Percentiles rank a stretch among this genome's conserved stretches.
phyloP scores from a whole-genome alignment of 2,113 vertebrate genomes.

The Crotalus viridis region DNA sequence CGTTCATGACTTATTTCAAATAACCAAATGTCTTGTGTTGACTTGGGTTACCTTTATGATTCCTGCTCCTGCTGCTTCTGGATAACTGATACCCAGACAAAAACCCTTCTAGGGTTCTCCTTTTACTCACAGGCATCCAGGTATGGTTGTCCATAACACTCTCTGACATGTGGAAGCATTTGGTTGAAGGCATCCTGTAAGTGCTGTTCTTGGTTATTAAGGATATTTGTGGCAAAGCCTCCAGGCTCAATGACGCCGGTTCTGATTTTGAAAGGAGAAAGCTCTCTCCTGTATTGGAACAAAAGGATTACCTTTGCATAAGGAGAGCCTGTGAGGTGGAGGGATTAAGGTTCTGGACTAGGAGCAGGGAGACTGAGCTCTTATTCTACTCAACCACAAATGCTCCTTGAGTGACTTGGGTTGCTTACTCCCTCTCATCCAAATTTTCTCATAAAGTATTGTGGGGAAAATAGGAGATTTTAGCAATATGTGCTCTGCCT shows the following conservation, averaged over 20 bases:
- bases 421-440: no score
- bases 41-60: background rate
- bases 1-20: no score
- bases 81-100: background rate
- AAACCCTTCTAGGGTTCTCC: no score
- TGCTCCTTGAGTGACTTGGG: no score
- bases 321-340: no score
- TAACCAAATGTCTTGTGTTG: no score
- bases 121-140: constrained; percentile 58
- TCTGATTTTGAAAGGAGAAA: constrained; percentile 58
- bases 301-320: background rate
- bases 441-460: no score
- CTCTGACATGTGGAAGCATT: constrained; percentile 66
- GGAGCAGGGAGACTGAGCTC: no score
- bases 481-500: no score
- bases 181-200: constrained; percentile 54
- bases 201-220: constrained; percentile 13
- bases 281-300: constrained; percentile 48
- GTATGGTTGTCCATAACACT: constrained; percentile 72
- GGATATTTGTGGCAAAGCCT: constrained; percentile 57
- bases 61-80: background rate
- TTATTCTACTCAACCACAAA: no score
- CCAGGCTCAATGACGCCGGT: constrained; percentile 60
- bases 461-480: no score
- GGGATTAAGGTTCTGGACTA: no score